Evolutionary conservation across 1,140 invertebrate genomes (phyloP), one percentile per base, ranked within the genome.

Genomic region (Drosophila novamexicana): DNA sequence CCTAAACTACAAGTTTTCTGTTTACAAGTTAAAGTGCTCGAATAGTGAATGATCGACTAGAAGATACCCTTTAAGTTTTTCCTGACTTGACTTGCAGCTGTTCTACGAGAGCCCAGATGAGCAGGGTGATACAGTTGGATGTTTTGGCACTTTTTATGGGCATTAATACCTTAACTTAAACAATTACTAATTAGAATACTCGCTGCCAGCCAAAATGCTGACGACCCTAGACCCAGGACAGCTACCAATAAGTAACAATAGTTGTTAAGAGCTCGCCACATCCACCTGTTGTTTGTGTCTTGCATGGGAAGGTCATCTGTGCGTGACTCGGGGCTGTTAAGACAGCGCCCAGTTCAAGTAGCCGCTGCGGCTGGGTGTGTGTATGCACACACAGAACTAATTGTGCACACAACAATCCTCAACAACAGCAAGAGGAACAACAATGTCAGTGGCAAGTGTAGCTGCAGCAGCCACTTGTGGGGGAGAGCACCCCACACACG

Each of bases 401-500:
- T 72, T 72, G 54, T 57, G 56, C 39, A 56, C 63, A 58, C 59
- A 82, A 62, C 40, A 72, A 64, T 47, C 52, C 7, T 40, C 12
- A 81, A 49, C 29, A 64, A 53, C 36, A 18, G 52, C 62, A 57
- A 42, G 40, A 39, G 29, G 16, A 42, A 61, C 47, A 59, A 67
- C 79, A 81, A 81, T 74, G 68, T 37, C 79, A 81, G 49, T 63
- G 78, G 52, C 66, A 69, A 79, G 80, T 79, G 83, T 79, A 83
- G 80, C 59, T 72, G 49, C 59, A 67, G 36, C 44, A 49, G 50
- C 18, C 47, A 70, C 72, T 69, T 69, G 59, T 32, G 9, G 61
- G 40, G 9, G 40, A 6, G 58, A 70, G 57, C 65, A 62, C 66
- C 44, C n/a, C 44, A 45, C n/a, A 8, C 44, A 8, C 70, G 49